A percentile compares a stretch with the other conserved stretches of the same genome.
These are phyloP conservation scores for Oscheius sp. DNA, from an alignment of 2,888 invertebrate species.

Conservation along the genomic window DNA sequence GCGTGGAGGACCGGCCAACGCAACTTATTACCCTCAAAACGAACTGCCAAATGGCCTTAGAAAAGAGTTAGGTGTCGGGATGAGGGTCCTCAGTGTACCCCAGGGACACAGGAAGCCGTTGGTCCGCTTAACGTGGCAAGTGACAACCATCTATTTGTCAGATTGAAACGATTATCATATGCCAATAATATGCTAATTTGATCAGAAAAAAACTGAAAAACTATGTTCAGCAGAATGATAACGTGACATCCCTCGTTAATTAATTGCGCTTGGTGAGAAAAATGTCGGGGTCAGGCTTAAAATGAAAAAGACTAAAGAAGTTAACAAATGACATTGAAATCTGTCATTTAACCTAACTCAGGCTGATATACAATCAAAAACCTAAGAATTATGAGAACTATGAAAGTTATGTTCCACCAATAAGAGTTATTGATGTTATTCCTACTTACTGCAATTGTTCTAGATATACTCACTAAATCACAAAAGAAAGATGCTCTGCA, in stretches of 20 bases:
- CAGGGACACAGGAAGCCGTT: constrained; percentile 19
- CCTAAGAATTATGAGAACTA: too few relatives aligned
- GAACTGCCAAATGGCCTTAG: constrained; percentile 18
- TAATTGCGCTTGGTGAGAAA: constrained; percentile 3
- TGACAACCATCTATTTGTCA: constrained; percentile 10
- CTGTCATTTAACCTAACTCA: too few relatives aligned
- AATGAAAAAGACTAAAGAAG: too few relatives aligned
- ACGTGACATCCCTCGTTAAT: constrained; percentile 1
- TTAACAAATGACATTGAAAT: too few relatives aligned
- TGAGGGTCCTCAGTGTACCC: constrained; percentile 23
- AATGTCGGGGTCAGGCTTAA: not conserved
- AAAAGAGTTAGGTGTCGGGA: constrained; percentile 16
- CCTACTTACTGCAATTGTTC: too few relatives aligned
- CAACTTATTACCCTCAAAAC: constrained; percentile 25
- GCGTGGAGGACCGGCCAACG: constrained; percentile 25
- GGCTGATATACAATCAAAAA: too few relatives aligned
- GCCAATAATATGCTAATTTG: constrained; percentile 7
- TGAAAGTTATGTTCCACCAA: too few relatives aligned
- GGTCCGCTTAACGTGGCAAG: constrained; percentile 22
- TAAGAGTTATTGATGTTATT: too few relatives aligned
- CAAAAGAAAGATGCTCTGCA: not conserved
- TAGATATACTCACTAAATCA: too few relatives aligned
- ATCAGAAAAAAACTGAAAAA: not conserved
- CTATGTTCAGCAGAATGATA: not conserved
- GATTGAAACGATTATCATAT: constrained; percentile 8